These are phyloP conservation scores for Phoenicopterus ruber DNA, from an alignment of 2,113 vertebrate genomes.

Conservation along the genomic window DNA sequence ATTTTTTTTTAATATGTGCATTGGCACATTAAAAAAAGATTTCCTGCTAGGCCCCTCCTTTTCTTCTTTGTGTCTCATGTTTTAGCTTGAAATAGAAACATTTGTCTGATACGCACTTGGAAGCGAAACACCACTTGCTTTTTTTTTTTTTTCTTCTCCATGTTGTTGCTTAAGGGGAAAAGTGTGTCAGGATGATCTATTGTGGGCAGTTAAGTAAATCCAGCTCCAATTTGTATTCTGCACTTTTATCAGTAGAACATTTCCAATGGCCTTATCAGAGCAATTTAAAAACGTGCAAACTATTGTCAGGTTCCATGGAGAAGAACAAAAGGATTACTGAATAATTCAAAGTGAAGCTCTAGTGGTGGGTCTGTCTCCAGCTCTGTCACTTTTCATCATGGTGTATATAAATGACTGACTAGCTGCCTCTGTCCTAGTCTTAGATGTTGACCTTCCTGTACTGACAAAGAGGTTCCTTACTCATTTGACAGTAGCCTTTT, in stretches of 20 bases:
- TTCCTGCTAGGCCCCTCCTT: background rate
- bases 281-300: conserved; percentile 52
- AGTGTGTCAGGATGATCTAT: conserved; percentile 36
- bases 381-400: conserved; percentile 18
- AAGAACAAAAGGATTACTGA: background rate
- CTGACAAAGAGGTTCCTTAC: background rate
- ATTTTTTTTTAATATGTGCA: background rate
- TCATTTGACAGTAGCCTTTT: conserved; percentile 31
- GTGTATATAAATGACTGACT: background rate
- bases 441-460: conserved; percentile 42
- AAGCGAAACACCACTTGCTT: background rate
- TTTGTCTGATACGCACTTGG: background rate
- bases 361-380: background rate
- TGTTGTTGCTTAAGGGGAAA: background rate
- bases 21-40: background rate
- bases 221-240: conserved; percentile 39
- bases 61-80: background rate
- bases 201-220: conserved; percentile 8
- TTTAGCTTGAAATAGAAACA: background rate
- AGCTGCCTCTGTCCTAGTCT: background rate
- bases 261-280: conserved; percentile 15
- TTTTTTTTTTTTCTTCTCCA: background rate
- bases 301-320: conserved; percentile 7
- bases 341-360: conserved; percentile 26
- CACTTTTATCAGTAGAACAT: conserved; percentile 33